Evolutionary conservation across 2,888 invertebrate genomes (phyloP).

Genomic region (Xylota sylvarum): DNA sequence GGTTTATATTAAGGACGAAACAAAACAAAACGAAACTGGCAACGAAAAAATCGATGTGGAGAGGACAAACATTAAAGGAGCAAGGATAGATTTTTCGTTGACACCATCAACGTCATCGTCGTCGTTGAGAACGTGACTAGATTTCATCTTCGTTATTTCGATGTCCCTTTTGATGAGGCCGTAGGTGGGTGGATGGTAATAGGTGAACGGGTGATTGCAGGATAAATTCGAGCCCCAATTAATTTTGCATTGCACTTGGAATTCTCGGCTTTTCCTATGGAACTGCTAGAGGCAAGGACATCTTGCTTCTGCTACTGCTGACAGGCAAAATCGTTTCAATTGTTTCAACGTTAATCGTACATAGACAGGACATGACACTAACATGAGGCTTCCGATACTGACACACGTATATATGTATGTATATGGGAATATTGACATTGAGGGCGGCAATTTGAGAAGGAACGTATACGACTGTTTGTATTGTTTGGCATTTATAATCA

Average conservation of each 20-base stretch:
- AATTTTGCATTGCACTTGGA: constrained; percentile 69
- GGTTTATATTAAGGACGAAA: constrained; percentile 27
- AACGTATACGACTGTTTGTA: constrained; percentile 1
- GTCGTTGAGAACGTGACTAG: constrained; percentile 51
- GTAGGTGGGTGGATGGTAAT: background rate
- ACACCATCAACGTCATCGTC: constrained; percentile 28
- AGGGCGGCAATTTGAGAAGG: constrained; percentile 32
- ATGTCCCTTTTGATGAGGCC: constrained; percentile 46
- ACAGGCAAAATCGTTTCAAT: constrained; percentile 50
- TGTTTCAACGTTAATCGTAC: constrained; percentile 54
- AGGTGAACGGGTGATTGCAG: constrained; percentile 39
- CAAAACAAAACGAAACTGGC: background rate
- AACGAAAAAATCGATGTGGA: constrained; percentile 36
- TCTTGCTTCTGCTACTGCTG: constrained; percentile 43
- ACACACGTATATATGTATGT: background rate
- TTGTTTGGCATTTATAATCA: constrained; percentile 28
- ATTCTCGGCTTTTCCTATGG: constrained; percentile 28
- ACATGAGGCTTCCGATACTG: constrained; percentile 7
- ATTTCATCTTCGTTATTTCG: constrained; percentile 57
- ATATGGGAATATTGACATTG: constrained; percentile 22
- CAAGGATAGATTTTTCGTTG: constrained; percentile 32
- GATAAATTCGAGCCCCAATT: constrained; percentile 56
- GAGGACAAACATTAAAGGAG: constrained; percentile 17
- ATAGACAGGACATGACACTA: constrained; percentile 29
- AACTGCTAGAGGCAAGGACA: constrained; percentile 34